These are phyloP conservation scores for Lacerta agilis DNA, from an alignment of 2,797 vertebrate species.

Conservation along the genomic window DNA sequence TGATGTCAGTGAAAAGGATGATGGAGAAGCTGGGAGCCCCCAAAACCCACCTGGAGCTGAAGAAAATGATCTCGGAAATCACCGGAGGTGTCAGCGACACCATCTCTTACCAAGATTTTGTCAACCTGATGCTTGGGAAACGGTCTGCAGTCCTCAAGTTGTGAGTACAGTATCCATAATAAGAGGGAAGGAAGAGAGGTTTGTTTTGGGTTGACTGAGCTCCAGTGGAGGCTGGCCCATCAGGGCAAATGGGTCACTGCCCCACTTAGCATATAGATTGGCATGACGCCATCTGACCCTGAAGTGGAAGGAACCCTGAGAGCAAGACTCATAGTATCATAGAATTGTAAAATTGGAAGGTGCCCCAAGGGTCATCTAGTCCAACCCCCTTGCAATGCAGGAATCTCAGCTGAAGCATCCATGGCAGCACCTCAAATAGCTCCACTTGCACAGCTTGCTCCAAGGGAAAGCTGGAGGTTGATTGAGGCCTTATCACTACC, in stretches of 20 bases:
- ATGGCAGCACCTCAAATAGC: neutral
- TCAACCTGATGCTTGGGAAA: conserved; percentile 97
- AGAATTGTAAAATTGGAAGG: no score
- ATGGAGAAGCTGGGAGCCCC: conserved; percentile 98
- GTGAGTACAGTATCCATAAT: conserved; percentile 86
- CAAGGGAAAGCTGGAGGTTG: no score
- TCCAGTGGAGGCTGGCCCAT: no score
- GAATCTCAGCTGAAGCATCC: neutral
- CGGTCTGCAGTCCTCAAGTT: conserved; percentile 94
- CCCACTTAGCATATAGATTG: no score
- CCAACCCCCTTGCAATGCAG: no score
- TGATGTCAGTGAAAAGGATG: conserved; percentile 98
- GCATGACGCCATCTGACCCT: no score
- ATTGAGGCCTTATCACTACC: no score
- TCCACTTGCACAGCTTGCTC: neutral
- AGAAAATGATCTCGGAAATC: conserved; percentile 97
- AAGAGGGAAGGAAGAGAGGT: fast-evolving
- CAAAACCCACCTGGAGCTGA: conserved; percentile 96
- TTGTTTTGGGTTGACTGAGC: no score
- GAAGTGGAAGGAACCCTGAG: neutral
- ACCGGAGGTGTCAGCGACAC: conserved; percentile 90
- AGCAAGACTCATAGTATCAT: neutral
- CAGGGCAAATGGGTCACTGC: no score
- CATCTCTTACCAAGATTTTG: conserved; percentile 96
- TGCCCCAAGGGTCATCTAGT: no score